A percentile compares a stretch with the other conserved stretches of the same genome.
Evolutionary conservation across 2,888 invertebrate species (phyloP).

Genomic region (Orthosia cruda): DNA sequence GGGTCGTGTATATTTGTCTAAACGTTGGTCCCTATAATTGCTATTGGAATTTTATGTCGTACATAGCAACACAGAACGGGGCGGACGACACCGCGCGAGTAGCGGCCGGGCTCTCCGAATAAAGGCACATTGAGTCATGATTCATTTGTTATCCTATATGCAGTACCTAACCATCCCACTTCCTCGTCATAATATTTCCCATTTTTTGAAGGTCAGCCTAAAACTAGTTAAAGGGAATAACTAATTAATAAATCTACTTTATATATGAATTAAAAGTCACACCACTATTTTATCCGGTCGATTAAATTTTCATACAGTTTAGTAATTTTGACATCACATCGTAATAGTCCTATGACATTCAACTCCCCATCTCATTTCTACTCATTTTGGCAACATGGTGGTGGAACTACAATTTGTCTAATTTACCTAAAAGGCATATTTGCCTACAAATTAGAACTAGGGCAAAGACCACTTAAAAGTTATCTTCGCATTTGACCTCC

Average conservation of each 20-base stretch:
- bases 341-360: conserved; percentile 86
- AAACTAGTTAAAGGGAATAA: conserved; percentile 87
- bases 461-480: conserved; percentile 82
- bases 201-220: conserved; percentile 83
- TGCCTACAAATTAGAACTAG: conserved; percentile 84
- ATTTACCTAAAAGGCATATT: conserved; percentile 86
- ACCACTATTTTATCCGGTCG: conserved; percentile 86
- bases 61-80: conserved; percentile 78
- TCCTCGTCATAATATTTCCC: conserved; percentile 79
- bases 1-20: conserved; percentile 90
- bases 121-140: conserved; percentile 91
- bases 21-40: conserved; percentile 91
- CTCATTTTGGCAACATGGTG: conserved; percentile 91
- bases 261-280: conserved; percentile 87
- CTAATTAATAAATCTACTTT: conserved; percentile 80
- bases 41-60: conserved; percentile 87
- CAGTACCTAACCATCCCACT: conserved; percentile 83
- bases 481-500: conserved; percentile 90
- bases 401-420: conserved; percentile 89
- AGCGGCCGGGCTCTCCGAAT: conserved; percentile 88
- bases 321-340: conserved; percentile 88
- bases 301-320: conserved; percentile 84
- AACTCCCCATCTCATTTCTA: conserved; percentile 84
- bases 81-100: conserved; percentile 85
- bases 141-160: conserved; percentile 86